Evolutionary conservation across 1,140 invertebrate genomes (phyloP).

Genomic region (Eupristina koningsbergeri): DNA sequence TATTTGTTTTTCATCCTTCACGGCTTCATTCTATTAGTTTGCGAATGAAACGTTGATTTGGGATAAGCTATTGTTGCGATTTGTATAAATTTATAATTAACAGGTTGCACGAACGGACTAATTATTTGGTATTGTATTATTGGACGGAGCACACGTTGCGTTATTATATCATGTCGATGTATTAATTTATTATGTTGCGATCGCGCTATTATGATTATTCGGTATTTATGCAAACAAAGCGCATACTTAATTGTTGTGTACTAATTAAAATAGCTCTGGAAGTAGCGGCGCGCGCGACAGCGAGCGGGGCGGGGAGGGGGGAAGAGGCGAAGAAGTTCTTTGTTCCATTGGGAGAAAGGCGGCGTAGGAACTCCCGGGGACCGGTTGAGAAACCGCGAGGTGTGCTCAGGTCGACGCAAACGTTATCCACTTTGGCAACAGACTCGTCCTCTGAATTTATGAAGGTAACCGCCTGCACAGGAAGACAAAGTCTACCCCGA

Average conservation of each 20-base stretch:
- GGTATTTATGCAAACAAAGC: background rate
- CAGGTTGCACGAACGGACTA: background rate
- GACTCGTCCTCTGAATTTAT: background rate
- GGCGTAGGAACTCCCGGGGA: background rate
- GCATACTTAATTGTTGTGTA: no score
- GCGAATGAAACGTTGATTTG: background rate
- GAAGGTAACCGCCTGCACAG: background rate
- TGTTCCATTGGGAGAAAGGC: background rate
- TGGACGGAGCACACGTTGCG: background rate
- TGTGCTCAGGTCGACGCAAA: background rate
- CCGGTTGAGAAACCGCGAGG: background rate
- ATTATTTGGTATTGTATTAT: background rate
- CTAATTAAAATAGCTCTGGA: background rate
- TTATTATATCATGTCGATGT: no score
- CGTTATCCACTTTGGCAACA: background rate
- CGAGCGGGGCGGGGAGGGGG: background rate
- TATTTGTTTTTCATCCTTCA: background rate
- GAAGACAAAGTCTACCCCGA: background rate
- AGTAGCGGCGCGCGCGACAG: no score
- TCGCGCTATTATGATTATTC: background rate
- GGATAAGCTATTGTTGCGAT: background rate
- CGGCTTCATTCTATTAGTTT: background rate
- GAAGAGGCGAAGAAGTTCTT: background rate
- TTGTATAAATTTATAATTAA: slow-evolving; percentile 8
- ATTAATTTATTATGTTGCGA: background rate